phyloP scores from a whole-genome alignment of 2,113 vertebrate genomes.

The Neoarius graeffei region DNA sequence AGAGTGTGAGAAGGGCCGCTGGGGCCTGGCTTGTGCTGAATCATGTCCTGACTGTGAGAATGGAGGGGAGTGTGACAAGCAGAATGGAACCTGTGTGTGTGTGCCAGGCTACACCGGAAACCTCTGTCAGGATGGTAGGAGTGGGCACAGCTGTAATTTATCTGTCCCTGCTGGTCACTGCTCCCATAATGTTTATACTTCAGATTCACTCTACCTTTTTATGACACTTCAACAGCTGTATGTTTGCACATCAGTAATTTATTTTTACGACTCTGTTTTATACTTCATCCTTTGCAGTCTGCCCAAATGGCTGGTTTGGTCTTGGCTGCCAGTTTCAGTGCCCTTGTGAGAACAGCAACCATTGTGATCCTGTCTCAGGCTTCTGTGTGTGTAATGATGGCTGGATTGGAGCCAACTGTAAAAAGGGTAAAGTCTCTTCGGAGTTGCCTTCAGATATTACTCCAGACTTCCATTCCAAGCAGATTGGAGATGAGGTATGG shows the following conservation, averaged over 20 bases:
- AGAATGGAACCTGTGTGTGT: slow-evolving; percentile 73
- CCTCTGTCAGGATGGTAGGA: slow-evolving; percentile 76
- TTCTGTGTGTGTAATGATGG: slow-evolving; percentile 73
- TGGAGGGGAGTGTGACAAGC: slow-evolving; percentile 63
- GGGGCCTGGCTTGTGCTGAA: slow-evolving; percentile 79
- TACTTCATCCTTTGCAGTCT: slow-evolving; percentile 63
- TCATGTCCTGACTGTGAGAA: slow-evolving; percentile 74
- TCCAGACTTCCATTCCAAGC: neutral
- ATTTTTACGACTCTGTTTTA: neutral
- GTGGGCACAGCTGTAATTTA: neutral
- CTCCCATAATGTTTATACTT: neutral
- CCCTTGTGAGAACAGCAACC: slow-evolving; percentile 72
- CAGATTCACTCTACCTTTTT: neutral
- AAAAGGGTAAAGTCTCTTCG: slow-evolving; percentile 63
- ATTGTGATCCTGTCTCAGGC: slow-evolving; percentile 72
- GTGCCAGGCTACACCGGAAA: slow-evolving; percentile 69
- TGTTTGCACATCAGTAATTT: neutral
- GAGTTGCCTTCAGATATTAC: neutral
- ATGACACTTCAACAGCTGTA: slow-evolving; percentile 1
- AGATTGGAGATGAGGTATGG: neutral
- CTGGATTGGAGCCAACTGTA: slow-evolving; percentile 75
- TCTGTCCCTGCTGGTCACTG: neutral
- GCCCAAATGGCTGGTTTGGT: slow-evolving; percentile 74
- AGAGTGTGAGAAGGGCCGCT: slow-evolving; percentile 79
- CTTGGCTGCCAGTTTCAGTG: slow-evolving; percentile 72